phyloP scores from a whole-genome alignment of 2,797 vertebrate species.

The Menidia menidia region DNA sequence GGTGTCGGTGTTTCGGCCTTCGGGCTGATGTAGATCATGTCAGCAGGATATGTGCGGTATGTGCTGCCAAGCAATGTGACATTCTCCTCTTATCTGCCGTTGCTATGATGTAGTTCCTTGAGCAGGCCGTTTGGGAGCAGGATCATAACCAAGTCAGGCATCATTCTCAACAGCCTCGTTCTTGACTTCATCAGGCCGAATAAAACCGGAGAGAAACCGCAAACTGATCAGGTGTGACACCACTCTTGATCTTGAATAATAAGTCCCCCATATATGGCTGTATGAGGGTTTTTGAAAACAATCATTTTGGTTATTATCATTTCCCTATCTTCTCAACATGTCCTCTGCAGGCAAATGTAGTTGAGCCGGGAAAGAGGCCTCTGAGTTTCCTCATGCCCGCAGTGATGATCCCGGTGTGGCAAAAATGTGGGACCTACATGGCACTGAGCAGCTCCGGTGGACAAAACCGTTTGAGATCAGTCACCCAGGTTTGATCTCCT shows the following conservation, averaged over 20 bases:
- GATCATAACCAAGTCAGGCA: constrained; percentile 86
- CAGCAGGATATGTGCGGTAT: constrained; percentile 38
- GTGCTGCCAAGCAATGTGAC: constrained; percentile 10
- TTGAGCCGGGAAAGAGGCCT: constrained; percentile 81
- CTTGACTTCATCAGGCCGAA: constrained; percentile 87
- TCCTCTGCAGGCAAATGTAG: constrained; percentile 76
- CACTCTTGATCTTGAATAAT: background rate
- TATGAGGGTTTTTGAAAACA: background rate
- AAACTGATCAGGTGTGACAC: constrained; percentile 54
- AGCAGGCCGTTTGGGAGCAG: constrained; percentile 88
- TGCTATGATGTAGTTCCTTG: constrained; percentile 82
- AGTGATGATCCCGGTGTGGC: constrained; percentile 80
- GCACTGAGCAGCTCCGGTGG: constrained; percentile 85
- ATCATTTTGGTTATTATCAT: background rate
- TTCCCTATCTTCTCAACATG: background rate
- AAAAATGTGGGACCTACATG: constrained; percentile 85
- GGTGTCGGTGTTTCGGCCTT: constrained; percentile 66
- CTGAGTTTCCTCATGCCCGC: constrained; percentile 85
- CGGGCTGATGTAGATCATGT: constrained; percentile 7
- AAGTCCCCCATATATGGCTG: background rate
- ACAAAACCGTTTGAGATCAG: constrained; percentile 78
- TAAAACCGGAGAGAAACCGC: constrained; percentile 71
- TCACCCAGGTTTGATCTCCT: constrained; percentile 78
- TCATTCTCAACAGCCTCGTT: constrained; percentile 90
- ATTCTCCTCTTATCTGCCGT: constrained; percentile 38